A percentile compares a stretch with the other conserved stretches of the same genome.
phyloP scores from a whole-genome alignment of 2,113 vertebrate genomes.

The Melierax canorus region DNA sequence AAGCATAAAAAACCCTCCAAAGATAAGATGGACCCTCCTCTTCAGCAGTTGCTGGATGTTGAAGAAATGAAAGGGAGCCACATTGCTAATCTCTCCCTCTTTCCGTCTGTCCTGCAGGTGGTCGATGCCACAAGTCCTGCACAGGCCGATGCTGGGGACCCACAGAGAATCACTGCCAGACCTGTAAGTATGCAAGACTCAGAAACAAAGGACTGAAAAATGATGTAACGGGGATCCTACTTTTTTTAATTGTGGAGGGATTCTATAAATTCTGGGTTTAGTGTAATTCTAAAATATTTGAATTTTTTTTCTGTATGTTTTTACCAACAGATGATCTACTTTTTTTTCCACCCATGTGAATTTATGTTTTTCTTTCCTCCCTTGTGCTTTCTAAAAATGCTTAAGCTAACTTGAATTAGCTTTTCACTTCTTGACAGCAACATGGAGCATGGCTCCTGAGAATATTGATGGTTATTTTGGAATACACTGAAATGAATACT shows the following conservation, averaged over 20 bases:
- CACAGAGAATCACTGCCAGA: conserved; percentile 92
- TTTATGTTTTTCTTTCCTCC: neutral
- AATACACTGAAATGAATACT: neutral
- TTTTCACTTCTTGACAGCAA: neutral
- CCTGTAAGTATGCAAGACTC: conserved; percentile 78
- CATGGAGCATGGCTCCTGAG: neutral
- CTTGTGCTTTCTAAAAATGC: neutral
- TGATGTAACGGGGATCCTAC: neutral
- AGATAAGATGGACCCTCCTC: neutral
- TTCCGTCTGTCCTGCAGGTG: conserved; percentile 75
- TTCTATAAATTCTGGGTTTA: neutral
- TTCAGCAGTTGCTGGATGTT: neutral
- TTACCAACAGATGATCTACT: neutral
- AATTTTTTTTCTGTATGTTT: fast-evolving
- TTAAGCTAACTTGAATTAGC: neutral
- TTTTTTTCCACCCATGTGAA: neutral
- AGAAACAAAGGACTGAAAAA: neutral
- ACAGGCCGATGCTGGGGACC: conserved; percentile 95
- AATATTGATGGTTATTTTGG: neutral
- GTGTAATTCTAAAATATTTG: neutral
- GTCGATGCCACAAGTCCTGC: conserved; percentile 91
- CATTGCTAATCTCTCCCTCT: neutral
- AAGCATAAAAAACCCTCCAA: neutral
- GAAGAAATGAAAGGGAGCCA: neutral
- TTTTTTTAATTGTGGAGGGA: neutral